Conservation (phyloP, 1,140 invertebrate species). For the Drosophila nigromelanica region DNA sequence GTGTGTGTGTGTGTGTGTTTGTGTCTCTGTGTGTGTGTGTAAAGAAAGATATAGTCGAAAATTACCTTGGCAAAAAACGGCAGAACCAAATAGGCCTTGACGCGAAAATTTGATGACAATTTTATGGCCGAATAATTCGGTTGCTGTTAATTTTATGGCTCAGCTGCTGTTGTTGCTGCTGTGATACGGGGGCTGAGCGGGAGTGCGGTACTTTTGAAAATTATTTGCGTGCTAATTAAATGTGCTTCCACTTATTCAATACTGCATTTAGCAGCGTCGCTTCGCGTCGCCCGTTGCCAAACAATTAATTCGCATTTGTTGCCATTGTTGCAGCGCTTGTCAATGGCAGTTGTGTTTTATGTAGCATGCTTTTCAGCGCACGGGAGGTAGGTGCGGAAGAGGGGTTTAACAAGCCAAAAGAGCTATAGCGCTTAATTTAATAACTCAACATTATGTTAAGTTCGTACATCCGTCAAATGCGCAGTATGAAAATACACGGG, state of each 20-base stretch:
- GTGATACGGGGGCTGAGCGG: background rate
- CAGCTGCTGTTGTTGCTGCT: constrained; percentile 6
- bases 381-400: background rate
- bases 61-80: constrained; percentile 27
- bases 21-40: constrained; percentile 6
- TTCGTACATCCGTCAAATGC: too few relatives aligned
- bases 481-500: too few relatives aligned
- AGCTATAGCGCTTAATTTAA: too few relatives aligned
- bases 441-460: too few relatives aligned
- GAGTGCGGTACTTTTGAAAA: constrained; percentile 52
- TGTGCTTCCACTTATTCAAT: constrained; percentile 45
- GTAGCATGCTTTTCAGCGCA: constrained; percentile 11
- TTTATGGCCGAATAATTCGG: constrained; percentile 73
- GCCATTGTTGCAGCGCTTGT: constrained; percentile 6
- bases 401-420: too few relatives aligned
- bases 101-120: constrained; percentile 64
- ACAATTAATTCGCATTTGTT: constrained; percentile 61
- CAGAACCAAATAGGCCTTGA: constrained; percentile 27
- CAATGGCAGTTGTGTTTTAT: constrained; percentile 24
- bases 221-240: constrained; percentile 75
- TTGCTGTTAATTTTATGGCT: constrained; percentile 60
- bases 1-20: too few relatives aligned
- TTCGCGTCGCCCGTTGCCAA: too few relatives aligned
- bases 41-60: constrained; percentile 3
- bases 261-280: constrained; percentile 10